Conservation (phyloP, 1,140 invertebrate genomes). For the Apolygus lucorum region DNA sequence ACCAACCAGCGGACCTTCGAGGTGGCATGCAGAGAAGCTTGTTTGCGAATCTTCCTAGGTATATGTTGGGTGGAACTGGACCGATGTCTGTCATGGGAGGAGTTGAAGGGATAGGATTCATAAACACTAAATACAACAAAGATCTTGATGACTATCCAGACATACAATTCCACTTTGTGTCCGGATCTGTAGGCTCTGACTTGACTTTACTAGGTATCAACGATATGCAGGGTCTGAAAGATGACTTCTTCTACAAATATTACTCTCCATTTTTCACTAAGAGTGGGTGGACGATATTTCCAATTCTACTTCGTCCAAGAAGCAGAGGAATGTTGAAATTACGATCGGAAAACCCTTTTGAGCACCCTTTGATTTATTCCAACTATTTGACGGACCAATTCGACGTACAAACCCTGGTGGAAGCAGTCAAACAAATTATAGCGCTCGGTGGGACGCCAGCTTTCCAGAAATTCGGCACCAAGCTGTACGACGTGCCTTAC, state of each 20-base stretch:
- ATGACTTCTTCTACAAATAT: constrained; percentile 48
- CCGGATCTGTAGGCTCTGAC: constrained; percentile 59
- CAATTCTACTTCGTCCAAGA: constrained; percentile 38
- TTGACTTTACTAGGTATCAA: constrained; percentile 59
- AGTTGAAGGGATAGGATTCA: constrained; percentile 44
- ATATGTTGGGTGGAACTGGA: too few species aligned
- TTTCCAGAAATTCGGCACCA: constrained; percentile 36
- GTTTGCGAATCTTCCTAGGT: too few species aligned
- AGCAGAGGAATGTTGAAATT: constrained; percentile 48
- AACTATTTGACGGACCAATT: constrained; percentile 50
- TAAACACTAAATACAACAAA: constrained; percentile 43
- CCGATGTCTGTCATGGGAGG: constrained; percentile 42
- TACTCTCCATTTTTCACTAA: constrained; percentile 37
- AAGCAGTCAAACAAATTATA: constrained; percentile 47
- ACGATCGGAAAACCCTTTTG: constrained; percentile 47
- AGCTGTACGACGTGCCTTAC: constrained; percentile 37
- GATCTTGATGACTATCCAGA: constrained; percentile 51
- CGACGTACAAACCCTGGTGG: constrained; percentile 41
- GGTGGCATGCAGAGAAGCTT: too few species aligned
- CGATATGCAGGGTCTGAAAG: constrained; percentile 45
- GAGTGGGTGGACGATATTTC: constrained; percentile 34
- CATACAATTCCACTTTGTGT: constrained; percentile 64
- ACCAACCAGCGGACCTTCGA: too few species aligned
- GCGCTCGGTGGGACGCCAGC: constrained; percentile 35
- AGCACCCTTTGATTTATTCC: constrained; percentile 57